These are phyloP conservation scores for Ommatoiulus sabulosus DNA, from an alignment of 2,888 invertebrate genomes.

Conservation along the genomic window DNA sequence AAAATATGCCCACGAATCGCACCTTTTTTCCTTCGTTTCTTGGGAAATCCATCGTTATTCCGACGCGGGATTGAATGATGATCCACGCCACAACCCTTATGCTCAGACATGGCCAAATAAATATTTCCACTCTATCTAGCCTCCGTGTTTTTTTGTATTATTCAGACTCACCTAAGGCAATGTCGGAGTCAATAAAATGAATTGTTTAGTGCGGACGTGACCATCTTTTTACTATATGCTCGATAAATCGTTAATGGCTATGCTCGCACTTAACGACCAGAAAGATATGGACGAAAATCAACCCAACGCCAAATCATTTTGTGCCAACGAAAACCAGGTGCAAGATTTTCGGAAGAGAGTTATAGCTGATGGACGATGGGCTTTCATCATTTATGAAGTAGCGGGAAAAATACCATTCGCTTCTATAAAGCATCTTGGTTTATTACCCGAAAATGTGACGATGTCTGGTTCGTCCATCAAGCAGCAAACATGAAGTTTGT, in stretches of 20 bases:
- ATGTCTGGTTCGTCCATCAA: too few species aligned
- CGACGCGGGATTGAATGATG: neutral
- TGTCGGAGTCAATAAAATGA: constrained; percentile 41
- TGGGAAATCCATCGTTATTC: constrained; percentile 35
- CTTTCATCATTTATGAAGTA: neutral
- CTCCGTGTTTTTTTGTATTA: neutral
- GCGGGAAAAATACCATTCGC: neutral
- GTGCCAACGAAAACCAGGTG: neutral
- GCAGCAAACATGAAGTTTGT: too few species aligned
- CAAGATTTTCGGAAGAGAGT: neutral
- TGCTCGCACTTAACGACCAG: neutral
- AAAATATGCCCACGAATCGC: neutral
- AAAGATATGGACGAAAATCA: neutral
- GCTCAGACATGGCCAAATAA: neutral
- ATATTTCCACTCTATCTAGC: neutral
- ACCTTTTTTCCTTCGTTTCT: neutral
- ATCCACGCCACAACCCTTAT: neutral
- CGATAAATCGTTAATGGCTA: constrained; percentile 25
- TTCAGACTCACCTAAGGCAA: neutral
- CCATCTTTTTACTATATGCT: neutral
- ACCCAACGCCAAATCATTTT: neutral
- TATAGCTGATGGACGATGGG: neutral
- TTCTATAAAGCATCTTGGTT: neutral
- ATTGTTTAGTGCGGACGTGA: neutral
- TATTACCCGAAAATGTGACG: neutral